Conservation (phyloP, 2,888 invertebrate species). For the Rhamnusium bicolor region DNA sequence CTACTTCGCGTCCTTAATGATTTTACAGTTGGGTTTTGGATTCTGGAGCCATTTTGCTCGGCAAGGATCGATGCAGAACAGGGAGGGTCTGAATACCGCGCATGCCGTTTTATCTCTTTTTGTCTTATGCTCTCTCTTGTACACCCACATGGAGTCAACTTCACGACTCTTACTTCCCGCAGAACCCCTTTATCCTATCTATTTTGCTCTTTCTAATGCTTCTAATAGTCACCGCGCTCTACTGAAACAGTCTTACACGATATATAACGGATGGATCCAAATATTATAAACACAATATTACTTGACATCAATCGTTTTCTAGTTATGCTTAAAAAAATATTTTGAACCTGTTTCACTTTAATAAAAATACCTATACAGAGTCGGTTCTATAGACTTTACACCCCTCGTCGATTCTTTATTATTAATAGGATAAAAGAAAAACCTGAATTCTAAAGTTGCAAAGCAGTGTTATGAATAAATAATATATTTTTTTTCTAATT, state of each 20-base stretch:
- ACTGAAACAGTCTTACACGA: constrained; percentile 39
- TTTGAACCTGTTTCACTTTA: constrained; percentile 44
- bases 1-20: constrained; percentile 66
- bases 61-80: constrained; percentile 70
- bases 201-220: constrained; percentile 45
- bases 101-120: constrained; percentile 72
- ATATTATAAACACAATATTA: constrained; percentile 27
- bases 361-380: too few species aligned
- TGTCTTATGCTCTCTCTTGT: constrained; percentile 70
- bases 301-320: constrained; percentile 30
- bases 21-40: constrained; percentile 70
- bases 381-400: too few species aligned
- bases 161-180: constrained; percentile 60
- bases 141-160: constrained; percentile 63
- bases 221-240: constrained; percentile 40
- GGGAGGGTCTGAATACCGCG: constrained; percentile 70
- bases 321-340: constrained; percentile 24
- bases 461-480: too few species aligned
- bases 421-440: too few species aligned
- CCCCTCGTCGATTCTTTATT: too few species aligned
- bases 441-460: too few species aligned
- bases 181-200: constrained; percentile 48
- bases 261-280: neutral
- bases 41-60: constrained; percentile 71
- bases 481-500: too few species aligned